A percentile compares a stretch with the other conserved stretches of the same genome.
Conservation (phyloP, 2,888 invertebrate genomes). For the Drosophila fulvimacula region DNA sequence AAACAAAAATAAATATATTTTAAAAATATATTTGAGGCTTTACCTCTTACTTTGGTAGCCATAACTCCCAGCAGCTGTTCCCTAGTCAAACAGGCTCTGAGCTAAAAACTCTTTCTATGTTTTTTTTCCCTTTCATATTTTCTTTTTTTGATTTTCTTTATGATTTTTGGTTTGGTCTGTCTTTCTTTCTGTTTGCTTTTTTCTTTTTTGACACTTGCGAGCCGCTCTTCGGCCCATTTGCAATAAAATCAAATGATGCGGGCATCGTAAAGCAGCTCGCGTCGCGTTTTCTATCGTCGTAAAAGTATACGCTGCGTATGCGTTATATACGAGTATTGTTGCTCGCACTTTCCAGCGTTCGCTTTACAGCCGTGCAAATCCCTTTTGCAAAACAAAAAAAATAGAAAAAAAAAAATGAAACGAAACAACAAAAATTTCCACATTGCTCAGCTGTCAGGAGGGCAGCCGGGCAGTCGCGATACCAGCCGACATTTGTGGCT, state of each 20-base stretch:
- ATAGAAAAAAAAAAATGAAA: background rate
- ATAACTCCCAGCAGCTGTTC: background rate
- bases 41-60: background rate
- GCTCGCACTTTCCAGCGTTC: conserved; percentile 49
- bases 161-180: conserved; percentile 18
- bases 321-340: conserved; percentile 58
- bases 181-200: conserved; percentile 1
- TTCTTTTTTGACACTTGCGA: conserved; percentile 57
- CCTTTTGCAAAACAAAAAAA: conserved; percentile 30
- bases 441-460: conserved; percentile 38
- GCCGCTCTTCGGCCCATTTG: conserved; percentile 49
- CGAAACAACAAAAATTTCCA: conserved; percentile 18
- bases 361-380: conserved; percentile 69
- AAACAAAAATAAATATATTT: background rate
- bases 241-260: conserved; percentile 79
- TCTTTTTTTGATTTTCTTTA: conserved; percentile 11
- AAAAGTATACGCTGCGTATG: conserved; percentile 63
- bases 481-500: conserved; percentile 66
- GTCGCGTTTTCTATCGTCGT: conserved; percentile 71
- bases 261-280: conserved; percentile 69
- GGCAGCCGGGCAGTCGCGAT: conserved; percentile 14
- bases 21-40: background rate
- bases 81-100: background rate
- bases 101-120: background rate
- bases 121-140: too few species aligned